Evolutionary conservation across 2,888 invertebrate genomes (phyloP).

Genomic region (Sinotaia quadrata): DNA sequence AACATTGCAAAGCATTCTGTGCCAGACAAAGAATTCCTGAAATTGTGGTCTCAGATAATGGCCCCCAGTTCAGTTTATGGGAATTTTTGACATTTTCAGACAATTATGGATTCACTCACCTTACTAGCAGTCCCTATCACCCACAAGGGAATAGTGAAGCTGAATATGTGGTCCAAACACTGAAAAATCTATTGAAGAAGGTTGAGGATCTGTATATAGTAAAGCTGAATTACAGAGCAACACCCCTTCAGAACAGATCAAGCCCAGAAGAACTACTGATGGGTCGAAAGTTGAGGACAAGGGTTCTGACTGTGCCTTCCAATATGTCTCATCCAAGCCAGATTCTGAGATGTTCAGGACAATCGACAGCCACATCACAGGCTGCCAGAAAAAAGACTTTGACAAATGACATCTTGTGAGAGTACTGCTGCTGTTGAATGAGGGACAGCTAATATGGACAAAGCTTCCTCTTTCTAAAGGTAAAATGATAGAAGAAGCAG

Average conservation of each 20-base stretch:
- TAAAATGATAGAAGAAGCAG: no score
- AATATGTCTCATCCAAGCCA: no score
- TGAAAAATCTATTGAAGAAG: conserved; percentile 17
- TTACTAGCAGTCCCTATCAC: conserved; percentile 6
- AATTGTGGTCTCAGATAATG: conserved; percentile 16
- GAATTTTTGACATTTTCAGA: conserved; percentile 16
- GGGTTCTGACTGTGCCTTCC: background rate
- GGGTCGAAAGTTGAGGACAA: conserved; percentile 18
- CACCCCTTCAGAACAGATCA: conserved; percentile 17
- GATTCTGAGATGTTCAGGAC: no score
- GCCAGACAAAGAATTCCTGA: conserved; percentile 18
- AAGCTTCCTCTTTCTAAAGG: no score
- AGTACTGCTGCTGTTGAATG: no score
- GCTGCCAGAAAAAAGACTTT: no score
- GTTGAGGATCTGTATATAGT: conserved; percentile 17
- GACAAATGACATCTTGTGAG: no score
- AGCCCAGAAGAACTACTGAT: conserved; percentile 19
- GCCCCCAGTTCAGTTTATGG: conserved; percentile 5
- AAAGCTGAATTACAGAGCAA: conserved; percentile 12
- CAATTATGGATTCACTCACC: conserved; percentile 15
- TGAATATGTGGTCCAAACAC: conserved; percentile 16
- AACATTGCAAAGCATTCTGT: background rate
- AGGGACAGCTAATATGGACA: no score
- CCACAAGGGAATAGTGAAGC: conserved; percentile 19
- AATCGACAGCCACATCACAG: no score